phyloP scores from a whole-genome alignment of 2,888 invertebrate species.

The Perithous albicinctus region DNA sequence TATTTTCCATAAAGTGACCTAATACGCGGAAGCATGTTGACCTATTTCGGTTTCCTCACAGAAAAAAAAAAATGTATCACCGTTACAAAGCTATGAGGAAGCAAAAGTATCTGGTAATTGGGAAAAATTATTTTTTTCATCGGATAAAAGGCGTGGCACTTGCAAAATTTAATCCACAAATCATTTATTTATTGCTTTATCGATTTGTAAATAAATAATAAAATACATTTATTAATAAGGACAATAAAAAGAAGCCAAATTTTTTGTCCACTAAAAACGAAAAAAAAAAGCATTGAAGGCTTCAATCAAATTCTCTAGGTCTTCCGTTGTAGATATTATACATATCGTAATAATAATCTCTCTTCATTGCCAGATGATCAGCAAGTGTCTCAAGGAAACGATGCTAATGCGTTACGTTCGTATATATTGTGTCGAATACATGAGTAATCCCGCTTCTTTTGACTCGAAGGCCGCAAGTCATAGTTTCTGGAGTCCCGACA shows the following conservation, averaged over 20 bases:
- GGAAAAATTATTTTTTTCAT: no score
- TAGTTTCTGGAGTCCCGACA: conserved; percentile 24
- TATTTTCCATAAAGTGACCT: no score
- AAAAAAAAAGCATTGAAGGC: neutral
- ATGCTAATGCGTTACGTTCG: conserved; percentile 42
- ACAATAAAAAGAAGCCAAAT: neutral
- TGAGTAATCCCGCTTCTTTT: conserved; percentile 58
- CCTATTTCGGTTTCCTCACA: no score
- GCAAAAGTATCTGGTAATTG: no score
- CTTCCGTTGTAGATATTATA: neutral
- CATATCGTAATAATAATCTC: conserved; percentile 33
- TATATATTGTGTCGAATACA: conserved; percentile 53
- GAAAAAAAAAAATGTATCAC: no score
- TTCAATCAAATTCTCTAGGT: neutral
- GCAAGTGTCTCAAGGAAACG: conserved; percentile 59
- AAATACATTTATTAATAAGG: no score
- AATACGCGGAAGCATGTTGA: no score
- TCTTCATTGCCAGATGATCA: conserved; percentile 26
- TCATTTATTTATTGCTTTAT: neutral
- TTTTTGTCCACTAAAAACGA: neutral
- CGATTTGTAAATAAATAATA: neutral
- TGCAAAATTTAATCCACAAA: no score
- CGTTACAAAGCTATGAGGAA: no score
- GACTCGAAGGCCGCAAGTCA: conserved; percentile 50
- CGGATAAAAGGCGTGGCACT: no score